Percentiles rank a stretch among this genome's conserved stretches.
Evolutionary conservation across 2,888 invertebrate genomes (phyloP).

Genomic region (Onthophagus sagittarius): DNA sequence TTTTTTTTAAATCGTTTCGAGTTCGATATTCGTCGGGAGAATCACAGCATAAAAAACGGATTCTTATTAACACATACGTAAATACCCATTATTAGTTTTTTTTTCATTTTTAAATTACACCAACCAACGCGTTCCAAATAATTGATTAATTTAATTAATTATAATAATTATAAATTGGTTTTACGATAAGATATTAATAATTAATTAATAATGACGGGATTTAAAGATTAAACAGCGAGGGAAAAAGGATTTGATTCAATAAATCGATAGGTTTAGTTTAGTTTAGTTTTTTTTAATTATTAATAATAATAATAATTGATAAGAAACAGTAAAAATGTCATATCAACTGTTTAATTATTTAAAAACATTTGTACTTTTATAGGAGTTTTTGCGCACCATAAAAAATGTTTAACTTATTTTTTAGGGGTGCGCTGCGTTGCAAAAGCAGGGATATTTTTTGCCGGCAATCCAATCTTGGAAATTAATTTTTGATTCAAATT

Average conservation of each 20-base stretch:
- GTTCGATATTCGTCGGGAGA: not conserved
- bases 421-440: constrained; percentile 35
- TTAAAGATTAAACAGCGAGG: constrained; percentile 46
- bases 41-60: constrained; percentile 40
- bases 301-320: constrained; percentile 15
- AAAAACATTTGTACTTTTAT: constrained; percentile 49
- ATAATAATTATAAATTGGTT: not conserved
- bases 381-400: constrained; percentile 34
- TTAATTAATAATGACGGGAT: constrained; percentile 33
- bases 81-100: constrained; percentile 38
- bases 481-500: constrained; percentile 23
- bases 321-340: constrained; percentile 33
- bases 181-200: constrained; percentile 45
- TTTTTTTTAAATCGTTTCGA: not conserved
- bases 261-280: constrained; percentile 18
- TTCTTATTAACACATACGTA: constrained; percentile 46
- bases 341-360: constrained; percentile 35
- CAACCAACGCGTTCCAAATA: not conserved
- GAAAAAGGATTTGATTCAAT: constrained; percentile 37
- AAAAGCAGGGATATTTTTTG: constrained; percentile 40
- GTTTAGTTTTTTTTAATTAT: not conserved
- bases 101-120: not conserved
- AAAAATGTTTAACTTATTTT: constrained; percentile 10
- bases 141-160: not conserved
- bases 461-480: constrained; percentile 39